A percentile compares a stretch with the other conserved stretches of the same genome.
phyloP scores from a whole-genome alignment of 2,113 vertebrate genomes.

The Epinephelus cyanopodus region DNA sequence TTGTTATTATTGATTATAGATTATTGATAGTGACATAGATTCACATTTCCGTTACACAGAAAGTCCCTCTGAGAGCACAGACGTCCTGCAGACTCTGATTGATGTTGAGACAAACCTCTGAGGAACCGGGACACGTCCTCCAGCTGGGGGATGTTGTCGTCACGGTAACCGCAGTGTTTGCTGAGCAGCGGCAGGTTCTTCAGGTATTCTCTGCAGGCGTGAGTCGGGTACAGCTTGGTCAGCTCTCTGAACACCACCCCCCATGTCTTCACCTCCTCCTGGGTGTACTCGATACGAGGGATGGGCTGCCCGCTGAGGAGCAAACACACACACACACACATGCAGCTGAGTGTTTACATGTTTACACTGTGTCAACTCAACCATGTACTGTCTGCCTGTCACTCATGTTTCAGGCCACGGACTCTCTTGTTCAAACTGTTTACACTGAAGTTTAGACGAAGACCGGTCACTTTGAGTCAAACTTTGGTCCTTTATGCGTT shows the following conservation, averaged over 20 bases:
- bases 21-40: neutral
- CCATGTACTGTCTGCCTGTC: too few relatives aligned
- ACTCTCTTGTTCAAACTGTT: too few relatives aligned
- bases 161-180: conserved; percentile 94
- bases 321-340: too few relatives aligned
- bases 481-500: too few relatives aligned
- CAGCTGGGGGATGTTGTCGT: conserved; percentile 96
- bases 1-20: neutral
- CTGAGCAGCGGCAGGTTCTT: conserved; percentile 95
- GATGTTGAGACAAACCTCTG: conserved; percentile 84
- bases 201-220: conserved; percentile 95
- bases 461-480: too few relatives aligned
- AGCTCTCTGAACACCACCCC: conserved; percentile 94
- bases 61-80: too few relatives aligned
- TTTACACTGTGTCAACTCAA: too few relatives aligned
- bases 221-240: conserved; percentile 95
- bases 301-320: conserved; percentile 89
- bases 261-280: conserved; percentile 95
- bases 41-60: neutral
- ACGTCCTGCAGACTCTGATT: too few relatives aligned
- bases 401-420: too few relatives aligned
- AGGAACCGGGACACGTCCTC: conserved; percentile 95
- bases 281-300: conserved; percentile 92
- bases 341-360: neutral
- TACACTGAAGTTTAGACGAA: too few relatives aligned